Conservation (phyloP, 1,140 invertebrate species). For the Heliconius melpomene region DNA sequence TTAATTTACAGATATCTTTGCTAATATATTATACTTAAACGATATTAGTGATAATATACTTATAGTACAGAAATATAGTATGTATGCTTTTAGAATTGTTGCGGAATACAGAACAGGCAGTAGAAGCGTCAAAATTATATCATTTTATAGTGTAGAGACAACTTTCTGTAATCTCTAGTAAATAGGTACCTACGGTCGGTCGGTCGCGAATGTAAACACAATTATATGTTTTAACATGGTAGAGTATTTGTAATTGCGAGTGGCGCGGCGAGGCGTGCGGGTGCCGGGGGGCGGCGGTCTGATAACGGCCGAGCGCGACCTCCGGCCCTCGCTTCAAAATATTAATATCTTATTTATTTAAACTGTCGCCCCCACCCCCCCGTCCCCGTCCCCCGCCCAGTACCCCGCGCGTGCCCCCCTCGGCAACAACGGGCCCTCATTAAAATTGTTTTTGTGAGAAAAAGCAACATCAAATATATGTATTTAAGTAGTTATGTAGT, state of each 20-base stretch:
- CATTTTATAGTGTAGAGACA: too few species aligned
- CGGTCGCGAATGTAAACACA: neutral
- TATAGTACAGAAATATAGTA: too few species aligned
- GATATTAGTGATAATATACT: too few species aligned
- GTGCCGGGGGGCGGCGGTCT: constrained; percentile 33
- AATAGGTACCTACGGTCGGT: too few species aligned
- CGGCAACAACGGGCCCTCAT: constrained; percentile 22
- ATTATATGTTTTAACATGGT: neutral
- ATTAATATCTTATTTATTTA: constrained; percentile 72
- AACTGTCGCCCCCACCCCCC: constrained; percentile 39
- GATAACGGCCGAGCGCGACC: constrained; percentile 64
- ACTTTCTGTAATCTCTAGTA: too few species aligned
- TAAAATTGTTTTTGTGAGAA: constrained; percentile 19
- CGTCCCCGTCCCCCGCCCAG: constrained; percentile 19
- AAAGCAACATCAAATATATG: neutral
- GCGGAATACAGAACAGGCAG: too few species aligned
- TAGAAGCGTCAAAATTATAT: too few species aligned
- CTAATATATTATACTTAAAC: too few species aligned
- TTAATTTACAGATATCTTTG: too few species aligned
- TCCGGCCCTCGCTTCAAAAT: constrained; percentile 70
- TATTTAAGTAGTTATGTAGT: neutral
- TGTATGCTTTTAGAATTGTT: too few species aligned
- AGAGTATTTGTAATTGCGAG: constrained; percentile 22
- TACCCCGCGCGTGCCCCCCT: constrained; percentile 5
- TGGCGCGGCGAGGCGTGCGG: constrained; percentile 12